phyloP scores from a whole-genome alignment of 2,797 vertebrate genomes.

The Coregonus suidteri region DNA sequence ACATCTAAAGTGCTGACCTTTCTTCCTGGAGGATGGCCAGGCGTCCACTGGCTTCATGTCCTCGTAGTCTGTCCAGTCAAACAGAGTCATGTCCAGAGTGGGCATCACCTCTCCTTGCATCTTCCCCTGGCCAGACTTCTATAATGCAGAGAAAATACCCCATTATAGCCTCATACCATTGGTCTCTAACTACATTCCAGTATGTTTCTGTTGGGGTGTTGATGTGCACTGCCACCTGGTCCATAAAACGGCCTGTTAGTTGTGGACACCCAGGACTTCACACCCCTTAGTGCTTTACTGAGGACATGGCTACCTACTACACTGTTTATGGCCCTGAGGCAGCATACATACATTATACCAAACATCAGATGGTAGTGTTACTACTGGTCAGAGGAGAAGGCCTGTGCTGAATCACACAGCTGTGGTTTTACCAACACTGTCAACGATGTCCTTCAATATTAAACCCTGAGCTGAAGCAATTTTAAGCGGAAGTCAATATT shows the following conservation, averaged over 20 bases:
- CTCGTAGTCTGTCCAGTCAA: conserved; percentile 98
- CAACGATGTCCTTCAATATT: neutral
- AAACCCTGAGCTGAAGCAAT: neutral
- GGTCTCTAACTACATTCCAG: neutral
- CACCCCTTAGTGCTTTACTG: neutral
- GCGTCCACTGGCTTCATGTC: conserved; percentile 89
- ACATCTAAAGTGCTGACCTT: conserved; percentile 70
- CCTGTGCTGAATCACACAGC: neutral
- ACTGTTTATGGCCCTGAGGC: neutral
- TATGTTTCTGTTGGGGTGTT: neutral
- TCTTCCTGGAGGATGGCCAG: conserved; percentile 88
- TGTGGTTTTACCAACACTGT: neutral
- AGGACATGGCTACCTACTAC: neutral
- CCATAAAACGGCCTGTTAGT: neutral
- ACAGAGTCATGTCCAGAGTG: conserved; percentile 93
- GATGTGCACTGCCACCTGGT: neutral
- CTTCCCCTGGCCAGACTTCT: conserved; percentile 71
- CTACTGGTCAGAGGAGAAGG: neutral
- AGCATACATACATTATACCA: neutral
- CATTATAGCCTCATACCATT: neutral
- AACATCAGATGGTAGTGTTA: conserved; percentile 1
- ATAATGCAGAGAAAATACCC: conserved; percentile 23
- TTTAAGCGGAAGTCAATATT: neutral
- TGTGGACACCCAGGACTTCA: neutral
- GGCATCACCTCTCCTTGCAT: conserved; percentile 91